Conservation (phyloP, 1,140 invertebrate genomes). For the Cydia strobilella region DNA sequence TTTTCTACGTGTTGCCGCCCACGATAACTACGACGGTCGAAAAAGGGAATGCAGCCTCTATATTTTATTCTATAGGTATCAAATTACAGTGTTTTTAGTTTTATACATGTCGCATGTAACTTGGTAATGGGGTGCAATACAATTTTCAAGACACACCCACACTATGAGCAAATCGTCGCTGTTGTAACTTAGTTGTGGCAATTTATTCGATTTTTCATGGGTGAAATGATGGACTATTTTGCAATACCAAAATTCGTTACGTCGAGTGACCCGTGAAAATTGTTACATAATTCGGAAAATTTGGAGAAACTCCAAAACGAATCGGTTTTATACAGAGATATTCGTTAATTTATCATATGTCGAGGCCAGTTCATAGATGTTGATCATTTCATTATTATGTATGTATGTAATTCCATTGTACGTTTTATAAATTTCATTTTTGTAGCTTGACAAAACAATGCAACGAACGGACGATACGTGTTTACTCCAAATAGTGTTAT, state of each 20-base stretch:
- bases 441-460: too few species aligned
- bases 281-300: not conserved
- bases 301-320: not conserved
- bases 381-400: too few species aligned
- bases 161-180: conserved; percentile 9
- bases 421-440: too few species aligned
- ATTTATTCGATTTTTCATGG: conserved; percentile 20
- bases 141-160: conserved; percentile 25
- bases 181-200: conserved; percentile 21
- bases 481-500: too few species aligned
- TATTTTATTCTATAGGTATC: not conserved
- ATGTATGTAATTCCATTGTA: too few species aligned
- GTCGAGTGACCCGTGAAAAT: not conserved
- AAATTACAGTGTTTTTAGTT: conserved; percentile 7
- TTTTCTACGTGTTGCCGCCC: conserved; percentile 18
- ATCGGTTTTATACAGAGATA: too few species aligned
- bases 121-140: conserved; percentile 20
- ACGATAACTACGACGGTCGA: not conserved
- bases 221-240: conserved; percentile 11
- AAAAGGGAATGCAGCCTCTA: not conserved
- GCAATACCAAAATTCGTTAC: not conserved
- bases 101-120: conserved; percentile 2
- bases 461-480: too few species aligned
- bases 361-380: too few species aligned
- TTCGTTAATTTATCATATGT: too few species aligned